Conservation (phyloP, 64 coral and sea anemone species). For the Montipora sp. region DNA sequence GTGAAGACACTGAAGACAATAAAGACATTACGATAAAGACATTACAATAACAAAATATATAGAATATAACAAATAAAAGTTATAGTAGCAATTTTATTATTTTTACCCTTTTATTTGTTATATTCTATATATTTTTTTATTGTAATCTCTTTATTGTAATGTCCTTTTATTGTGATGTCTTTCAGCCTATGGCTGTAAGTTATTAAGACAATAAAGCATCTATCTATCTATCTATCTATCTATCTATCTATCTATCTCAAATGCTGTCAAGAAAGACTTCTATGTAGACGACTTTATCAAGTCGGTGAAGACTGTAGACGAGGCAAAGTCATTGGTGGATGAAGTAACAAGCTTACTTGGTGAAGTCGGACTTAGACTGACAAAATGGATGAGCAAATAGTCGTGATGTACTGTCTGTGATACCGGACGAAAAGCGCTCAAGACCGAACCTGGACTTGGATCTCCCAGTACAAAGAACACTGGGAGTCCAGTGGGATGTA, state of each 20-base stretch:
- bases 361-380: slow-evolving; percentile 9
- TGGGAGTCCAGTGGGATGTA: slow-evolving; percentile 5
- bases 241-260: not conserved
- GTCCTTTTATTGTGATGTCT: too few relatives aligned
- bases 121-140: too few relatives aligned
- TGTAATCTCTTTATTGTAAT: too few relatives aligned
- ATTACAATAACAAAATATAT: too few relatives aligned
- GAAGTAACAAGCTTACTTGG: too few relatives aligned
- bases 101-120: too few relatives aligned
- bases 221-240: too few relatives aligned
- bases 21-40: too few relatives aligned
- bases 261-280: slow-evolving; percentile 46
- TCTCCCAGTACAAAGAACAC: not conserved
- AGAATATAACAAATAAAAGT: too few relatives aligned
- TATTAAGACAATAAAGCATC: too few relatives aligned
- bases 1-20: slow-evolving; percentile 3
- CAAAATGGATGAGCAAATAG: slow-evolving; percentile 57
- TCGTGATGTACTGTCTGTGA: not conserved
- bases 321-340: not conserved
- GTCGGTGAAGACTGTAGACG: slow-evolving; percentile 20
- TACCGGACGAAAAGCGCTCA: slow-evolving; percentile 17
- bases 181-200: too few relatives aligned
- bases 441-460: not conserved
- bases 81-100: too few relatives aligned
- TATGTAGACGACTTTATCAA: slow-evolving; percentile 73